phyloP scores from a whole-genome alignment of 2,113 vertebrate genomes.

The Halichoerus grypus region DNA sequence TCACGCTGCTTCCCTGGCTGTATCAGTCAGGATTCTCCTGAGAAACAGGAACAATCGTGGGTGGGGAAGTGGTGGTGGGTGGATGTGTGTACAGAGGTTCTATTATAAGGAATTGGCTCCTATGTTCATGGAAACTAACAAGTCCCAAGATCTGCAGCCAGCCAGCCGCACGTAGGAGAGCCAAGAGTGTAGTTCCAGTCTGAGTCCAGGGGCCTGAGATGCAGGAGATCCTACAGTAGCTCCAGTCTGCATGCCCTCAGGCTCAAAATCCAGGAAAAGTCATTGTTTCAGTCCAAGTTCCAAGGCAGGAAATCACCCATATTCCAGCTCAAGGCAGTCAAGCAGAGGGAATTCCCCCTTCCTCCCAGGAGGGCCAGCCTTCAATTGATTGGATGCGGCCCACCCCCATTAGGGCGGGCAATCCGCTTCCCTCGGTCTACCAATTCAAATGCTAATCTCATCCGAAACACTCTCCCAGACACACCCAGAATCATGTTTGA shows the following conservation, averaged over 20 bases:
- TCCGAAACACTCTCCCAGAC: neutral
- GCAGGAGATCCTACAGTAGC: neutral
- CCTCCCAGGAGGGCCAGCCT: neutral
- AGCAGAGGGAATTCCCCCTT: neutral
- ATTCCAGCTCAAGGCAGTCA: neutral
- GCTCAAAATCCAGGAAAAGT: neutral
- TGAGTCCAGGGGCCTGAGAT: neutral
- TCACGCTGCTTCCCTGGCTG: neutral
- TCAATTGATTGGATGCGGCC: neutral
- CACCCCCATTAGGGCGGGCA: neutral
- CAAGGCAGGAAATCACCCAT: neutral
- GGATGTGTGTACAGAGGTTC: neutral
- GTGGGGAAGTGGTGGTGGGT: neutral
- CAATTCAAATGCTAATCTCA: neutral
- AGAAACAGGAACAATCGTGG: neutral
- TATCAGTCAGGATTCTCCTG: neutral
- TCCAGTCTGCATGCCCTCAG: neutral
- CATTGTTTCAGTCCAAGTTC: neutral
- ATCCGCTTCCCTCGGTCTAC: neutral
- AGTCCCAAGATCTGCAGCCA: neutral
- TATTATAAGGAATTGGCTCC: neutral
- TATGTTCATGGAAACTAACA: neutral
- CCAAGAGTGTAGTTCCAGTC: neutral
- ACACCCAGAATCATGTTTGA: neutral
- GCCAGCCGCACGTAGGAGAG: neutral